Evolutionary conservation across 2,888 invertebrate species (phyloP), one percentile per base, ranked within the genome.

Genomic region (Epirrhoe tristata): DNA sequence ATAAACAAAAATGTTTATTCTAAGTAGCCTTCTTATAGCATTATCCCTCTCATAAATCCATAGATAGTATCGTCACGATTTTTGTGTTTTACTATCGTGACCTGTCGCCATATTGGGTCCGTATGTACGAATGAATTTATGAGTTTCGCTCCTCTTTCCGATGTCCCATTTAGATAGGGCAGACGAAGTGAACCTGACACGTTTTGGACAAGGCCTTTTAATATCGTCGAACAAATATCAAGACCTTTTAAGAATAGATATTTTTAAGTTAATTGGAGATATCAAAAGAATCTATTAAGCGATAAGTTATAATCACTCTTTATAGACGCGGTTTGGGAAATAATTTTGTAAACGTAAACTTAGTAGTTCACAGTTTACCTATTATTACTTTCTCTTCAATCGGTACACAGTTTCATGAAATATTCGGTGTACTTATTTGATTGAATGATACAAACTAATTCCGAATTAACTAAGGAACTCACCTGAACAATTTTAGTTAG

Each of bases 401-500:
- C n/a, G n/a, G n/a, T n/a, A n/a, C n/a, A 24, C 24, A 2, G 24
- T 24, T 24, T 24, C 24, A 24, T 24, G 3, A 24, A 24, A 24
- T 24, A 24, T 24, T 10, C 36, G 10, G 36, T 10, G 5, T 36
- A 10, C 6, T 36, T 36, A 36, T 8, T n/a, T n/a, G n/a, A n/a
- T n/a, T n/a, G n/a, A n/a, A n/a, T n/a, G n/a, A n/a, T n/a, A n/a
- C n/a, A n/a, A n/a, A n/a, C n/a, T n/a, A n/a, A n/a, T n/a, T n/a
- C n/a, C n/a, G n/a, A n/a, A n/a, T n/a, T n/a, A n/a, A n/a, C n/a
- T n/a, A n/a, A n/a, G 16, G 14, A 39, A 63, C 78, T 77, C 82
- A 96, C 96, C 94, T 97, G 97, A 31, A 97, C 91, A 67, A 97
- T 94, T 83, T 95, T 95, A 0, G 96, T 96, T 57, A 97, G 94